Conservation (phyloP, 2,113 vertebrate genomes). For the Ciconia stormi region DNA sequence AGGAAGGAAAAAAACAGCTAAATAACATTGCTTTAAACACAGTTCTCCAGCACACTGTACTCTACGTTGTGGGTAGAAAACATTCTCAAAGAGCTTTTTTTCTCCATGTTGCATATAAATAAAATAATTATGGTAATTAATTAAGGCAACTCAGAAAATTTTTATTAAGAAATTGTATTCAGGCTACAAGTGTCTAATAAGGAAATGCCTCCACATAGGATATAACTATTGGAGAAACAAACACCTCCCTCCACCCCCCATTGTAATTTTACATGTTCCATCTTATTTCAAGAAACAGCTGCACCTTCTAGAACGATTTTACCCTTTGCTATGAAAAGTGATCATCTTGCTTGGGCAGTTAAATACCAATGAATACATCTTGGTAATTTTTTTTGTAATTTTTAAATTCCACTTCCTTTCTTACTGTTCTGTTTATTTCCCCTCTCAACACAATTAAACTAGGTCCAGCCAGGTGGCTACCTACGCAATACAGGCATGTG, state of each 20-base stretch:
- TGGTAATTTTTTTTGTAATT: background rate
- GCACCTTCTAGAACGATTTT: background rate
- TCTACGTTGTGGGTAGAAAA: background rate
- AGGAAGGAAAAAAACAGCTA: background rate
- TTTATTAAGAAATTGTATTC: background rate
- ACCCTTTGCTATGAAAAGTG: background rate
- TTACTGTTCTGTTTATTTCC: background rate
- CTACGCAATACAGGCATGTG: rapidly evolving
- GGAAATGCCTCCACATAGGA: background rate
- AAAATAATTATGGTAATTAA: background rate
- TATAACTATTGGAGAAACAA: background rate
- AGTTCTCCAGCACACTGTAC: background rate
- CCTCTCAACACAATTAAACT: background rate
- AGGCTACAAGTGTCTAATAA: background rate
- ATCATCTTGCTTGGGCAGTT: background rate
- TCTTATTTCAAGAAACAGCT: background rate
- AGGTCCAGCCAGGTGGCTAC: background rate
- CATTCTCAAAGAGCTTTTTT: background rate
- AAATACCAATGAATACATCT: background rate
- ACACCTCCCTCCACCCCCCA: background rate
- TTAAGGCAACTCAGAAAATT: background rate
- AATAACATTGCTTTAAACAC: background rate
- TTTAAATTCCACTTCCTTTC: background rate
- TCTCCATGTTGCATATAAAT: background rate
- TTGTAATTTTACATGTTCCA: background rate